Percentiles rank a stretch among this genome's conserved stretches.
Conservation (phyloP, 2,888 invertebrate species). For the Aricia artaxerxes region DNA sequence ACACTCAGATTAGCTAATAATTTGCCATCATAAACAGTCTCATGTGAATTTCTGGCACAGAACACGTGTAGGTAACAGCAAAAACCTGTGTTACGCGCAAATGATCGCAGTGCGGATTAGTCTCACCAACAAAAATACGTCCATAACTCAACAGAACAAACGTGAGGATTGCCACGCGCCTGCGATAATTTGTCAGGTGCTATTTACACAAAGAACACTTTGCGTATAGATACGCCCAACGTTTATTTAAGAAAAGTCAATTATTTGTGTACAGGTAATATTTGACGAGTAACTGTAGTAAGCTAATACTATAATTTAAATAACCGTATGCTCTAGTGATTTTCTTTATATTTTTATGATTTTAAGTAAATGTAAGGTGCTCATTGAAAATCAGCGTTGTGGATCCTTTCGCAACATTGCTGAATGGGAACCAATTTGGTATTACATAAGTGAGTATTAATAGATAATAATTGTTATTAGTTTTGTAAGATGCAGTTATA, state of each 20-base stretch:
- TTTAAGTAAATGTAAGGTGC: too few relatives aligned
- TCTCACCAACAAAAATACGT: conserved; percentile 65
- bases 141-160: conserved; percentile 76
- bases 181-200: conserved; percentile 74
- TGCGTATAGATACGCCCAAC: background rate
- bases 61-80: conserved; percentile 1
- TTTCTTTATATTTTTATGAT: too few relatives aligned
- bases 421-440: too few relatives aligned
- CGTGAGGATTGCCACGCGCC: conserved; percentile 69
- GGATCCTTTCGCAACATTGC: too few relatives aligned
- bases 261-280: too few relatives aligned
- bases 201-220: conserved; percentile 56
- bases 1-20: background rate
- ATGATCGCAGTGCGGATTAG: conserved; percentile 68
- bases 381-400: too few relatives aligned
- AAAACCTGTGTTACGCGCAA: conserved; percentile 41
- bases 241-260: background rate
- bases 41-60: background rate
- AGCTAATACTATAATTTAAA: too few relatives aligned
- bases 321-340: too few relatives aligned
- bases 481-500: too few relatives aligned
- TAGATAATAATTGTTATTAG: too few relatives aligned
- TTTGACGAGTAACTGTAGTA: too few relatives aligned
- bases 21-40: background rate
- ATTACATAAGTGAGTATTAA: too few relatives aligned